Percentiles rank a stretch among this genome's conserved stretches.
phyloP scores from a whole-genome alignment of 2,888 invertebrate genomes.

The Lordiphosa andalusiaca region DNA sequence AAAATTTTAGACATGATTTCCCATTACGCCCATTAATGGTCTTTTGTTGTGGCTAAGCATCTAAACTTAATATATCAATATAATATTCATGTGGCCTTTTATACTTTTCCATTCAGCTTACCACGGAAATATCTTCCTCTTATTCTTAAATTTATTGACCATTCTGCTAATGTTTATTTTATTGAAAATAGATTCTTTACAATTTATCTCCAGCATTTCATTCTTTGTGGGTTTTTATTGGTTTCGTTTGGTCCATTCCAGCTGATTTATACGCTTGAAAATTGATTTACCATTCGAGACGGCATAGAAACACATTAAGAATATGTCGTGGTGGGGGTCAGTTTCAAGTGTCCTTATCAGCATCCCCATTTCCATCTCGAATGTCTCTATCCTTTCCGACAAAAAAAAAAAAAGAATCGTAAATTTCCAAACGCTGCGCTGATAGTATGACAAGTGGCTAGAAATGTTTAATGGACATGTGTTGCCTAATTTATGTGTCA shows the following conservation, averaged over 20 bases:
- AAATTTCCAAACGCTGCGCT: slow-evolving; percentile 46
- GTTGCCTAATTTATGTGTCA: slow-evolving; percentile 70
- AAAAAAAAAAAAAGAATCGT: slow-evolving; percentile 38
- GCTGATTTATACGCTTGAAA: slow-evolving; percentile 54
- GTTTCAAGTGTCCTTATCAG: slow-evolving; percentile 44
- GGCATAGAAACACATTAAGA: slow-evolving; percentile 35
- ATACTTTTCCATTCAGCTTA: slow-evolving; percentile 8
- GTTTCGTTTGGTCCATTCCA: slow-evolving; percentile 22
- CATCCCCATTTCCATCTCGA: slow-evolving; percentile 1
- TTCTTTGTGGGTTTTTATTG: slow-evolving; percentile 33
- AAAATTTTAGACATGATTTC: too few relatives aligned
- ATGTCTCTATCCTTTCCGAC: slow-evolving; percentile 2
- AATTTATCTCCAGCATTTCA: slow-evolving; percentile 43
- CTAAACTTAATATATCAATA: too few relatives aligned
- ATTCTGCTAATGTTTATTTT: slow-evolving; percentile 43
- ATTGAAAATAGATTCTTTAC: slow-evolving; percentile 53
- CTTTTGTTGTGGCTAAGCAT: too few relatives aligned
- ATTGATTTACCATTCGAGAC: slow-evolving; percentile 53
- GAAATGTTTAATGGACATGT: slow-evolving; percentile 62
- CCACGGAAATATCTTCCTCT: background rate
- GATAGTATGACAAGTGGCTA: slow-evolving; percentile 63
- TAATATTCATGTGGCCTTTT: too few relatives aligned
- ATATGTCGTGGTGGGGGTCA: slow-evolving; percentile 3
- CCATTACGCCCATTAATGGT: too few relatives aligned
- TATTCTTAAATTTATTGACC: slow-evolving; percentile 29